Evolutionary conservation across 2,113 vertebrate species (phyloP).

Genomic region (Addax nasomaculatus): DNA sequence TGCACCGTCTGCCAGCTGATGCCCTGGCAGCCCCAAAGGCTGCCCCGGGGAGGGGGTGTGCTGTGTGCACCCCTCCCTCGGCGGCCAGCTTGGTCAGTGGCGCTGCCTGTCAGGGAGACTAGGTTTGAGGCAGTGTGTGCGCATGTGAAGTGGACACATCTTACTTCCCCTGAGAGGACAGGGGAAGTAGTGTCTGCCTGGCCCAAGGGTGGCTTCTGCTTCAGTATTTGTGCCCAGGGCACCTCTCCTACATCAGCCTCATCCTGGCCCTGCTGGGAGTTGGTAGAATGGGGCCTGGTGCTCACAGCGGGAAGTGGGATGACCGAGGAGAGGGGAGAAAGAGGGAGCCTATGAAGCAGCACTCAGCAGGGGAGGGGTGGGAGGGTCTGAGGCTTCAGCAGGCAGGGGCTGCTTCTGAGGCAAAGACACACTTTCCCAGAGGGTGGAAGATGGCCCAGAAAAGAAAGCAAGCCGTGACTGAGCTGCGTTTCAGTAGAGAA

Average conservation of each 20-base stretch:
- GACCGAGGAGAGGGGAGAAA: not conserved
- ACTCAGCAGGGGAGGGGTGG: not conserved
- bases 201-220: not conserved
- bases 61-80: too few species aligned
- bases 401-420: not conserved
- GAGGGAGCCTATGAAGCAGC: not conserved
- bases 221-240: not conserved
- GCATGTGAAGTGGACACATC: not conserved
- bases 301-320: not conserved
- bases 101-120: not conserved
- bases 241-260: not conserved
- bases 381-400: not conserved
- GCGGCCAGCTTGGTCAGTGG: not conserved
- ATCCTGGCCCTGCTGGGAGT: not conserved
- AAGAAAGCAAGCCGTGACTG: not conserved
- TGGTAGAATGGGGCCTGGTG: not conserved
- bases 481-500: not conserved
- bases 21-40: not conserved
- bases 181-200: fast-evolving
- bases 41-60: not conserved
- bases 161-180: not conserved
- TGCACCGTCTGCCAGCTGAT: fast-evolving
- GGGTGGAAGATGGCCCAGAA: not conserved
- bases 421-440: not conserved
- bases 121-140: not conserved